These are phyloP conservation scores for Halocynthia aurantium DNA, from an alignment of 23 tunicate genomes.

Conservation along the genomic window DNA sequence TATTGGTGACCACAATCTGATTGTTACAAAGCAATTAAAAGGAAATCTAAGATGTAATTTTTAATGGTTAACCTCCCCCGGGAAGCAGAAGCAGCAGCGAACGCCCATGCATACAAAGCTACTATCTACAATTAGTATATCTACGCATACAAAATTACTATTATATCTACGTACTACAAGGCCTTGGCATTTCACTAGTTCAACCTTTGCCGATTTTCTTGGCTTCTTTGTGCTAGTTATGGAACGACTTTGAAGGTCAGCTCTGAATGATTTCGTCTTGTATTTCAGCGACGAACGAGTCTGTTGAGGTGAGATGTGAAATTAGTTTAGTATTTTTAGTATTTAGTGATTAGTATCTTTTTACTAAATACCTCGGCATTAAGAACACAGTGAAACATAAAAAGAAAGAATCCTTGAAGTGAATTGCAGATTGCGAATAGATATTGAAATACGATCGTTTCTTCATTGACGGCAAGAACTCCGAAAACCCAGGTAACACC, in stretches of 20 bases:
- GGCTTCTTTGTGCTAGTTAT: neutral
- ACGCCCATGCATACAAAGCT: too few relatives aligned
- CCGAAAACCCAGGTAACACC: slow-evolving; percentile 25
- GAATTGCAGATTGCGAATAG: slow-evolving; percentile 26
- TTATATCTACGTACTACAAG: slow-evolving; percentile 6
- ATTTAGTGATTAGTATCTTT: neutral
- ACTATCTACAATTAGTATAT: too few relatives aligned
- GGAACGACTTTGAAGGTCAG: slow-evolving; percentile 7
- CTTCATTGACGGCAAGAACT: slow-evolving; percentile 18
- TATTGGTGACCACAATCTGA: too few relatives aligned
- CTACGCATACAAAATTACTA: neutral
- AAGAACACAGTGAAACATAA: slow-evolving; percentile 21
- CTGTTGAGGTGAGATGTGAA: neutral
- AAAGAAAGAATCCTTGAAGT: slow-evolving; percentile 20
- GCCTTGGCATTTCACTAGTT: neutral
- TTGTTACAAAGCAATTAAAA: too few relatives aligned
- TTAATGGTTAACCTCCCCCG: too few relatives aligned
- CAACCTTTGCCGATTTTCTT: slow-evolving; percentile 1
- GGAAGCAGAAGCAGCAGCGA: too few relatives aligned
- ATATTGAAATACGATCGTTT: slow-evolving; percentile 17
- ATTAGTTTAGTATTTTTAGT: neutral
- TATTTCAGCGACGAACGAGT: slow-evolving; percentile 14
- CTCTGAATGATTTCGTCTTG: slow-evolving; percentile 14
- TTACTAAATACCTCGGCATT: slow-evolving; percentile 7
- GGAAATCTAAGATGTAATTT: too few relatives aligned